Conservation (phyloP, 2,113 vertebrate species). For the Megalops atlanticus region DNA sequence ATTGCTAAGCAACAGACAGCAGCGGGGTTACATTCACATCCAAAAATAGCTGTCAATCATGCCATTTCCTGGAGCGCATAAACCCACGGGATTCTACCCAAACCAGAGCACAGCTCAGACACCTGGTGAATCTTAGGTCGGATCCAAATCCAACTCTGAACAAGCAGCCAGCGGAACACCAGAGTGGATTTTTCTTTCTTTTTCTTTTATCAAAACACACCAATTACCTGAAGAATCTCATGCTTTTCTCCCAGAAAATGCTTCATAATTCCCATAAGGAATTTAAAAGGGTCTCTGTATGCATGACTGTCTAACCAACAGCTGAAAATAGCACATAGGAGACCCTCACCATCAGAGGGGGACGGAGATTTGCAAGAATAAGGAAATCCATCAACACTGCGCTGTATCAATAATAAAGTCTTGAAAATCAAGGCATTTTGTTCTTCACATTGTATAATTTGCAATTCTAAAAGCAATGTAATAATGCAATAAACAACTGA, state of each 20-base stretch:
- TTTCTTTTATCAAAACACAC: background rate
- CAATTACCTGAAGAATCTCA: background rate
- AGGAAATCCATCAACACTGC: background rate
- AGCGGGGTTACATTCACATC: background rate
- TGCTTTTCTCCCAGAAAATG: constrained; percentile 2
- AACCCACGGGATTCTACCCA: background rate
- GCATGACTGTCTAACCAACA: background rate
- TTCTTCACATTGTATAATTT: too few relatives aligned
- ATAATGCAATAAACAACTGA: too few relatives aligned
- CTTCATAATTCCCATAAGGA: background rate
- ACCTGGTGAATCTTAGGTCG: background rate
- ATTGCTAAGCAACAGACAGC: background rate
- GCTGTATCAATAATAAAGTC: too few relatives aligned
- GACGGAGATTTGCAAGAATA: background rate
- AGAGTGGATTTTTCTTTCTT: background rate
- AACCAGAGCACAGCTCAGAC: background rate
- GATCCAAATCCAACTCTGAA: background rate
- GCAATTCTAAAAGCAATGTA: too few relatives aligned
- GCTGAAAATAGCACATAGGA: too few relatives aligned
- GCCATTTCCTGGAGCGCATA: background rate
- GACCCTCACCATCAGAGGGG: too few relatives aligned
- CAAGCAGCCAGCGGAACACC: background rate
- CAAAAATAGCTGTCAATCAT: background rate
- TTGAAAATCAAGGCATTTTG: too few relatives aligned
- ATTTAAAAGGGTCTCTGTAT: background rate